Base-by-base conservation (phyloP, 2,113 vertebrate genomes). In the Heterocephalus glaber region DNA sequence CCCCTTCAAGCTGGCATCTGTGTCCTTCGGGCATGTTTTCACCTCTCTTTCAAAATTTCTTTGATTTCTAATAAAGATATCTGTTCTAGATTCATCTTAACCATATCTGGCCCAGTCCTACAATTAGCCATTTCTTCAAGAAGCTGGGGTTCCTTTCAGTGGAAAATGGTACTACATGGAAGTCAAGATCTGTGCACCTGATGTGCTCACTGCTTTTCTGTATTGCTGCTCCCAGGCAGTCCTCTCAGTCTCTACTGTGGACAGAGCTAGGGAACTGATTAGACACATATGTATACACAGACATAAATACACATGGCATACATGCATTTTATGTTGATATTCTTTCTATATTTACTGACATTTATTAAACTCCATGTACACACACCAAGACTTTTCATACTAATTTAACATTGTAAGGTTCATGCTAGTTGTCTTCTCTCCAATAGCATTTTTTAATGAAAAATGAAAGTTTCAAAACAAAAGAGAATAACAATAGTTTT, bases 51-150 rank as follows among this genome's bases (percentile, higher is more conserved):
- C n/a, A 94, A 93, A 47, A 92, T 33, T 49, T 91, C 35, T 58
- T 88, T 90, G 38, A 60, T 93, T 95, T 88, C 65, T 35, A 95
- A 41, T 30, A n/a, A 38, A 86, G 26, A 47, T 28, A 44, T 38
- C 81, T 86, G 47, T 85, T 93, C 20, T 74, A 92, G 60, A 85
- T 89, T 95, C 60, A 91, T 52, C n/a, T 86, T 79, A 89, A 95
- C 95, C 10, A 26, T 68, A 86, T 38, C 81, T 79, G 66, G 16
- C 80, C 66, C 19, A 82, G 83, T n/a, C 47, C 56, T 65, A 1
- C 41, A 72, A 83, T 61, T 19, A 60, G 68, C 33, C 74, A 93
- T 61, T 85, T 79, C 80, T 68, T 44, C 41, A 91, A 95, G n/a
- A 82, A 89, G 41, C 5, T 70, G 3, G 10, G 35, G 10, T 38